Evolutionary conservation across 2,797 vertebrate genomes (phyloP).

Genomic region (Sitta carolinensis): DNA sequence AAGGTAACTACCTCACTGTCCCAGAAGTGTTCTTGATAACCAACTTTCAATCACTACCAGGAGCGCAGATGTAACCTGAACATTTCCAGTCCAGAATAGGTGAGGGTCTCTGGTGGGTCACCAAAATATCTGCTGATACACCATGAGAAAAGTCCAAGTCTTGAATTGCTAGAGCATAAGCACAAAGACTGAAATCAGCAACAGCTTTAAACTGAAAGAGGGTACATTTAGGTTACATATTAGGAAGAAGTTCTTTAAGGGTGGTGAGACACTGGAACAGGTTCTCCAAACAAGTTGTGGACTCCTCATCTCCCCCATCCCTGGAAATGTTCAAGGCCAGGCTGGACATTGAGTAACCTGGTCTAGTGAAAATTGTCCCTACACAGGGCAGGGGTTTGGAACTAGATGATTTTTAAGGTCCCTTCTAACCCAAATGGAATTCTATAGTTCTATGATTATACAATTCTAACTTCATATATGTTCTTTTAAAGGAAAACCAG

Average conservation of each 20-base stretch:
- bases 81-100: not conserved
- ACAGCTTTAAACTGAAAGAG: not conserved
- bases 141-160: not conserved
- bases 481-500: not conserved
- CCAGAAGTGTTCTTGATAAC: not conserved
- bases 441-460: not conserved
- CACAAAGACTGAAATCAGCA: not conserved
- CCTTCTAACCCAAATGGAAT: not conserved
- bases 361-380: not conserved
- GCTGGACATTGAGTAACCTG: not conserved
- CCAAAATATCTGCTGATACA: not conserved
- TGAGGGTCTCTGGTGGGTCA: not conserved
- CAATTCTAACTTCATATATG: not conserved
- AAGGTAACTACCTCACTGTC: not conserved
- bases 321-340: not conserved
- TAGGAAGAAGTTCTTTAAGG: not conserved
- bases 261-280: not conserved
- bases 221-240: rapidly evolving
- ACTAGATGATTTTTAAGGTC: not conserved
- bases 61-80: not conserved
- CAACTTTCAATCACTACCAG: not conserved
- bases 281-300: not conserved
- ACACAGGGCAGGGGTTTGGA: not conserved
- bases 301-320: not conserved
- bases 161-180: not conserved